Conservation (phyloP, 2,888 invertebrate genomes). For the Tipula helvola region DNA sequence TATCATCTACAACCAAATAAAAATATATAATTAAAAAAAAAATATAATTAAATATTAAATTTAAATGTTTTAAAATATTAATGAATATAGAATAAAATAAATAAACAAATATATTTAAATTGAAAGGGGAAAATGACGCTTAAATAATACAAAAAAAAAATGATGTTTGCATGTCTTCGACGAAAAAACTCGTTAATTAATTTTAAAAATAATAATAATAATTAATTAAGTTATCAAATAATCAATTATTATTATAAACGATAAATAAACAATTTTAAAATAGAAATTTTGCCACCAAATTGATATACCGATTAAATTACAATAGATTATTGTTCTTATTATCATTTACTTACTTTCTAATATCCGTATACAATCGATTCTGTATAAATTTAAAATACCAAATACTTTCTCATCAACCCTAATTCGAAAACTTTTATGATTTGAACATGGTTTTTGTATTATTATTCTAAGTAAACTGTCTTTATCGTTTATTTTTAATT, state of each 20-base stretch:
- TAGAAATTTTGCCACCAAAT: background rate
- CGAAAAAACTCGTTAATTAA: background rate
- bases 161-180: slow-evolving; percentile 8
- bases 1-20: slow-evolving; percentile 5
- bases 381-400: no score
- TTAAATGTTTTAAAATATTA: slow-evolving; percentile 16
- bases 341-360: background rate
- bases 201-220: background rate
- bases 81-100: slow-evolving; percentile 14
- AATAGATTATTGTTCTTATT: background rate
- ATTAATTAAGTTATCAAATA: background rate
- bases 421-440: no score
- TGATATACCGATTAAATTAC: background rate
- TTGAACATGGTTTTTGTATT: no score
- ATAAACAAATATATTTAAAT: slow-evolving; percentile 15
- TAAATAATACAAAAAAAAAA: slow-evolving; percentile 4
- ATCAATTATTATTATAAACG: background rate
- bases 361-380: background rate
- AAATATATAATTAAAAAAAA: slow-evolving; percentile 16
- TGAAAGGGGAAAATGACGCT: slow-evolving; percentile 11
- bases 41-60: slow-evolving; percentile 28
- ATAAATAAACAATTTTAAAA: background rate
- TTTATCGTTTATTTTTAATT: no score
- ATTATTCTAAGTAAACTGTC: no score
- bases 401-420: no score